Conservation (phyloP, 1,140 invertebrate genomes). For the Polypedilum vanderplanki region DNA sequence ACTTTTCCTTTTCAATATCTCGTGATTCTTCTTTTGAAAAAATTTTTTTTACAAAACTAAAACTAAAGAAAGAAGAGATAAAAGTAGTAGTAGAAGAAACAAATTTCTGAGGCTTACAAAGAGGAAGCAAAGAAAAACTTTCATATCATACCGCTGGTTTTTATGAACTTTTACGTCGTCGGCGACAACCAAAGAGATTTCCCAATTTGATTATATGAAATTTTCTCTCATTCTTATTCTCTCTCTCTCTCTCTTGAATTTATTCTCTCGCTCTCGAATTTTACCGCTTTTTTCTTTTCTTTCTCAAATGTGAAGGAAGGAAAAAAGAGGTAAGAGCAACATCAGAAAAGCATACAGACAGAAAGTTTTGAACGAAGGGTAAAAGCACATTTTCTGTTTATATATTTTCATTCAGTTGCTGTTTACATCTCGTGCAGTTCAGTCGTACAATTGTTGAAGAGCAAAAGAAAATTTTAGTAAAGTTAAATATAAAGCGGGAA, state of each 20-base stretch:
- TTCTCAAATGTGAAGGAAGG: neutral
- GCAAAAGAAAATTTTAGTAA: neutral
- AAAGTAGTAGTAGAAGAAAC: neutral
- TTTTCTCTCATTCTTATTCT: neutral
- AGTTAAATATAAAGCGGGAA: neutral
- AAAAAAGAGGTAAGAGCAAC: slow-evolving; percentile 24
- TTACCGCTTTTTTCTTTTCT: neutral
- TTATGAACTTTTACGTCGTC: neutral
- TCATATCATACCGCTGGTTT: neutral
- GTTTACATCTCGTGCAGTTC: slow-evolving; percentile 20
- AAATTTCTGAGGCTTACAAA: neutral
- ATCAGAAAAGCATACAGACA: slow-evolving; percentile 2
- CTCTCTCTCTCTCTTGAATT: neutral
- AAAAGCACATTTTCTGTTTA: slow-evolving; percentile 28
- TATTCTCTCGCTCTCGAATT: neutral
- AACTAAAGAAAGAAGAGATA: no score
- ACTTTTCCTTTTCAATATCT: neutral
- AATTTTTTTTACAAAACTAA: neutral
- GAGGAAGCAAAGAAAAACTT: neutral
- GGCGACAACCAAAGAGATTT: slow-evolving; percentile 6
- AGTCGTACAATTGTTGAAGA: neutral
- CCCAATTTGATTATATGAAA: neutral
- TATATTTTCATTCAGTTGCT: slow-evolving; percentile 23
- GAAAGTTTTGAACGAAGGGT: slow-evolving; percentile 13
- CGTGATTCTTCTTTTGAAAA: neutral